Evolutionary conservation across 2,888 invertebrate genomes (phyloP).

Genomic region (Drosophila neonasuta): DNA sequence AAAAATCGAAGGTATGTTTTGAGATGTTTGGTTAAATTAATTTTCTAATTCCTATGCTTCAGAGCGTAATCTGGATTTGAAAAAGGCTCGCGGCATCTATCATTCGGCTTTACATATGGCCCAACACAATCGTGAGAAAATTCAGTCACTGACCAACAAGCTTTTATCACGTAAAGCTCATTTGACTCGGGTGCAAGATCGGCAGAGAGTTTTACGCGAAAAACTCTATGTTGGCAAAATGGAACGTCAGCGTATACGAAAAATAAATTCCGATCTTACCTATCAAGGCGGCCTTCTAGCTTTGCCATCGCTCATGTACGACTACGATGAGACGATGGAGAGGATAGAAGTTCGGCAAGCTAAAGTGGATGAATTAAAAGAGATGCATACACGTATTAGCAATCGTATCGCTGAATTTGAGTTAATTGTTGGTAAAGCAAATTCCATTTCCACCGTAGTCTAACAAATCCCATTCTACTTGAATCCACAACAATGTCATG

Average conservation of each 20-base stretch:
- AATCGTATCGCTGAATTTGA: background rate
- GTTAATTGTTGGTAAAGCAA: background rate
- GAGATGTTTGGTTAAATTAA: background rate
- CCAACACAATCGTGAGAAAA: background rate
- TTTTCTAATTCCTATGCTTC: background rate
- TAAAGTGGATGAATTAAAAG: background rate
- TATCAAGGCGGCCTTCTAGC: background rate
- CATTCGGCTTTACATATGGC: background rate
- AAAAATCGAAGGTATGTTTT: constrained; percentile 1
- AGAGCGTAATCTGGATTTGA: background rate
- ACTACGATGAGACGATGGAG: background rate
- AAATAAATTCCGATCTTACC: background rate
- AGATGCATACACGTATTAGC: background rate
- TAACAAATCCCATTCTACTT: background rate
- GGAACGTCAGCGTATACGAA: background rate
- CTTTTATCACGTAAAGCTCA: background rate
- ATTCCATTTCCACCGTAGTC: background rate
- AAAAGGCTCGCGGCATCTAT: background rate
- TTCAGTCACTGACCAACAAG: background rate
- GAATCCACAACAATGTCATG: no score
- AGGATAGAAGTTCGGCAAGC: background rate
- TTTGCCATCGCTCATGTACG: background rate
- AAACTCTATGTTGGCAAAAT: background rate
- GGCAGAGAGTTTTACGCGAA: background rate
- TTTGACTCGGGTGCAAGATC: background rate